Evolutionary conservation across 2,888 invertebrate genomes (phyloP), one percentile per base, ranked within the genome.

Genomic region (Campoletis raptor): DNA sequence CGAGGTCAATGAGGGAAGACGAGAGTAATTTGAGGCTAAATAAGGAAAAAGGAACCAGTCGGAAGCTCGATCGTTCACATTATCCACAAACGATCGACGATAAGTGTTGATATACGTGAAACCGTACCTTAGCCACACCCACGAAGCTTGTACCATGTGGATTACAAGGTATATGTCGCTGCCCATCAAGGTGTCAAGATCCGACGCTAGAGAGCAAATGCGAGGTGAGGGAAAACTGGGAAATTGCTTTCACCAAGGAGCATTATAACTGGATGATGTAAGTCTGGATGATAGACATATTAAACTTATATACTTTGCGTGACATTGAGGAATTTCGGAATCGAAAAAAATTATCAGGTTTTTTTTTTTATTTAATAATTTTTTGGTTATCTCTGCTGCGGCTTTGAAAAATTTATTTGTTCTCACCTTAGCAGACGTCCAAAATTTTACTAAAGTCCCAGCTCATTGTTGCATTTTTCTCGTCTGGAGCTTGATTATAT

Each of bases 41-140:
- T 48, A 15, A 30, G 52, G 18, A 72, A 36, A 72, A 10, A 12
- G 37, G 48, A 48, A 42, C 76, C 84, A 54, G 67, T 72, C 54
- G 57, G 40, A 70, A 48, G 40, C 57, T 24, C 61, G 74, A 85
- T 85, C 80, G 66, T 76, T 45, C 70, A 9, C 76, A 72, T 42
- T 76, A 85, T 77, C 84, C 76, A 52, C 76, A n/a, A 70, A 77
- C 70, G 70, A 81, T 76, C 76, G 76, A 64, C 80, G 70, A 85
- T 81, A 76, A 80, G 80, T 76, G 69, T 72, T 52, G 76, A 70
- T 37, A 40, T 42, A 69, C 64, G 70, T 52, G 72, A 76, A 79
- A 85, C 21, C 36, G 54, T 37, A 37, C 18, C 21, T 45, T 21
- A 8, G 54, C 18, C 57, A 40, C 45, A 45, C 45, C 76, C 69